Evolutionary conservation across 2,888 invertebrate genomes (phyloP).

Genomic region (Protonemura montana): DNA sequence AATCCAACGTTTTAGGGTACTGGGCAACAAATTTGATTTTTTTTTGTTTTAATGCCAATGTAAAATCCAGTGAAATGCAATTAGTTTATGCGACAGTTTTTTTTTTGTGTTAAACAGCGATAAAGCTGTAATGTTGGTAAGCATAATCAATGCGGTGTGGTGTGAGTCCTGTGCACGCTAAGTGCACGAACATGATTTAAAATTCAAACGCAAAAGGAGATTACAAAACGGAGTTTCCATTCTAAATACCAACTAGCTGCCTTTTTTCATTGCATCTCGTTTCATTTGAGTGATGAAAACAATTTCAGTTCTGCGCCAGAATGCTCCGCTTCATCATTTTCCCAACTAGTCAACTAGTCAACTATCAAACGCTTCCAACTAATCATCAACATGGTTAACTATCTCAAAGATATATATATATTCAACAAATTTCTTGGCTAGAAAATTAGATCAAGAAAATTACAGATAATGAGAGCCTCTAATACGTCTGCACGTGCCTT

Average conservation of each 20-base stretch:
- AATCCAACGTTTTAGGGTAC: background rate
- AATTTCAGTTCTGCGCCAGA: background rate
- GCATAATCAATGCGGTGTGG: background rate
- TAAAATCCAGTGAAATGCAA: background rate
- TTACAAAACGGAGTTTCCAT: background rate
- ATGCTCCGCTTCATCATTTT: background rate
- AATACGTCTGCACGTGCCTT: background rate
- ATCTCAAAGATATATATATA: conserved; percentile 7
- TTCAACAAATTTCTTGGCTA: background rate
- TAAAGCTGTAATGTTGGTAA: background rate
- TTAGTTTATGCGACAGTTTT: background rate
- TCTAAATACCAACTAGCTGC: background rate
- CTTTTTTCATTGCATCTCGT: background rate
- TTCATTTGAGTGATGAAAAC: background rate
- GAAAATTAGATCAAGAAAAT: conserved; percentile 22
- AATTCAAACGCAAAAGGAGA: background rate
- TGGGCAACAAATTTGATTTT: background rate
- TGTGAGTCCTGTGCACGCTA: background rate
- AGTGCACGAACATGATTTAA: background rate
- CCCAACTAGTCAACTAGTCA: no score
- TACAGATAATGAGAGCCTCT: conserved; percentile 13
- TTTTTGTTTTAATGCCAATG: background rate
- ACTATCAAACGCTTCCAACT: background rate
- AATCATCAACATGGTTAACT: background rate
- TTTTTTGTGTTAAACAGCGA: background rate